These are phyloP conservation scores for Sinhomidia bicolor DNA, from an alignment of 2,888 invertebrate genomes.

Conservation along the genomic window DNA sequence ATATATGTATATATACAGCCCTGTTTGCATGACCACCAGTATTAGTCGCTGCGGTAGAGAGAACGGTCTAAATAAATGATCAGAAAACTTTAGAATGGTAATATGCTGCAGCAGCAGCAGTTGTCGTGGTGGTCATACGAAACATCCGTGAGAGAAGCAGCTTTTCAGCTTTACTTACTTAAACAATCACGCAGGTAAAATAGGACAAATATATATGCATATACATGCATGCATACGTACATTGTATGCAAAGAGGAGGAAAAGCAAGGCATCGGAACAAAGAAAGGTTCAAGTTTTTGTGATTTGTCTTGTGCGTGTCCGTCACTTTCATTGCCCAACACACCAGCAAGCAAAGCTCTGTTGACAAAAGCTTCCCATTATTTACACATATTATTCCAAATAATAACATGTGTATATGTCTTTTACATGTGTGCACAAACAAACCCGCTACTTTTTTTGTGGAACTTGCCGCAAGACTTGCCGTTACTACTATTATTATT, in stretches of 20 bases:
- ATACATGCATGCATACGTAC: too few relatives aligned
- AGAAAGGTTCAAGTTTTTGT: too few relatives aligned
- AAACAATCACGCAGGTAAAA: not conserved
- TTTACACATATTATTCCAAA: not conserved
- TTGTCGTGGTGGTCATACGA: not conserved
- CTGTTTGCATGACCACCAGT: not conserved
- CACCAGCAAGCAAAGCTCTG: not conserved
- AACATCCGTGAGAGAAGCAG: too few relatives aligned
- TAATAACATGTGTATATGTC: not conserved
- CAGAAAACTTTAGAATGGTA: constrained; percentile 45
- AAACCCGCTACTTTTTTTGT: not conserved
- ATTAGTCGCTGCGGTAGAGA: not conserved
- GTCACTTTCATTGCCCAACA: not conserved
- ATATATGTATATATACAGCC: not conserved
- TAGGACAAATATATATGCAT: too few relatives aligned
- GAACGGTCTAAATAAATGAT: not conserved
- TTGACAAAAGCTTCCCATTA: not conserved
- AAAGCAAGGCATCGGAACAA: too few relatives aligned
- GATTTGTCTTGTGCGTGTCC: not conserved
- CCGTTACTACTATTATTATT: not conserved
- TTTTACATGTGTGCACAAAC: not conserved
- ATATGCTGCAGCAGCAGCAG: not conserved
- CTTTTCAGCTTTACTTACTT: not conserved
- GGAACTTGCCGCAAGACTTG: too few relatives aligned
- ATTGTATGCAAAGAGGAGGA: too few relatives aligned